A percentile compares a stretch with the other conserved stretches of the same genome.
phyloP scores from a whole-genome alignment of 2,113 vertebrate species.

The Crotalus tigris region DNA sequence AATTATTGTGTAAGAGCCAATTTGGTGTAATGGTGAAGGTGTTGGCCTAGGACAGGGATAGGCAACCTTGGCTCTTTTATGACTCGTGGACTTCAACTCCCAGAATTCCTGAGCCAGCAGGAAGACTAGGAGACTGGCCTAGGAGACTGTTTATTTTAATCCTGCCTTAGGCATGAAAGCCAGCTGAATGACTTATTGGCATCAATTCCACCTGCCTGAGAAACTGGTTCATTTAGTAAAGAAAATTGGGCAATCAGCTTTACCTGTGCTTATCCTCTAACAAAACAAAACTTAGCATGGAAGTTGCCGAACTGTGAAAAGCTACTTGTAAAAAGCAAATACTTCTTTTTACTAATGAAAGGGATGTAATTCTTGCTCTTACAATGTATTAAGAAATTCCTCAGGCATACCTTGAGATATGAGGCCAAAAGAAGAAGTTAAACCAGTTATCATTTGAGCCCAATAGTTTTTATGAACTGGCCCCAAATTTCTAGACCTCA shows the following conservation, averaged over 20 bases:
- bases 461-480: neutral
- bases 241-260: neutral
- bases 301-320: neutral
- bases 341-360: neutral
- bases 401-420: neutral
- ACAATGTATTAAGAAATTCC: neutral
- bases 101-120: too few relatives aligned
- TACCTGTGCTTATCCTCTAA: neutral
- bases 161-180: neutral
- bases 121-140: too few relatives aligned
- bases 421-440: neutral
- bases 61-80: too few relatives aligned
- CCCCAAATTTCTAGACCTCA: neutral
- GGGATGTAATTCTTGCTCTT: neutral
- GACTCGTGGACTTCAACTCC: too few relatives aligned
- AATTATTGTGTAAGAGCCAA: neutral
- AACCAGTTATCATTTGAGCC: neutral
- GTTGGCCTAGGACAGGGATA: neutral
- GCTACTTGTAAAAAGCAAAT: neutral
- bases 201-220: neutral
- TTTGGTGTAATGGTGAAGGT: neutral
- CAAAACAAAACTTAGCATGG: neutral
- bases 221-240: neutral
- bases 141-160: neutral
- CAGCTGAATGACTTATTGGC: neutral